Conservation (phyloP, 2,113 vertebrate species). For the Siphamia tubifer region DNA sequence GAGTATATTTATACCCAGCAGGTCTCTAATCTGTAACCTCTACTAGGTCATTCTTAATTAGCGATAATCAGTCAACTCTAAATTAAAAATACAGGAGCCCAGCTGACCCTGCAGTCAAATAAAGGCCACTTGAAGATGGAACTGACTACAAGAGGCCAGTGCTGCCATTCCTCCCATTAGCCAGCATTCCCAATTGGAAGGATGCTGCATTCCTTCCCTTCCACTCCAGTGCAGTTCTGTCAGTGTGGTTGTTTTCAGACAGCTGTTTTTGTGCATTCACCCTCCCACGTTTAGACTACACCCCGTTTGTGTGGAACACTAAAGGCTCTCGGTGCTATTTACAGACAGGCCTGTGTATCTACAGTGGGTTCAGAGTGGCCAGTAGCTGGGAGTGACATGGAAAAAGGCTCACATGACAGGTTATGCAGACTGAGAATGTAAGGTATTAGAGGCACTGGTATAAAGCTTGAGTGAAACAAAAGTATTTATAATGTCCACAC, state of each 20-base stretch:
- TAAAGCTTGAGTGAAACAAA: background rate
- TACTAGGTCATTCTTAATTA: conserved; percentile 53
- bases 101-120: conserved; percentile 33
- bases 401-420: conserved; percentile 29
- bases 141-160: conserved; percentile 6
- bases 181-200: conserved; percentile 27
- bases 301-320: conserved; percentile 4
- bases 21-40: conserved; percentile 40
- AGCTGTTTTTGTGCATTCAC: conserved; percentile 63
- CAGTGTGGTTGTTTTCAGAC: conserved; percentile 36
- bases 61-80: conserved; percentile 31
- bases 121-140: conserved; percentile 39
- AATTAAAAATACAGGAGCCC: conserved; percentile 41
- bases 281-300: conserved; percentile 48
- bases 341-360: conserved; percentile 22
- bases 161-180: conserved; percentile 12
- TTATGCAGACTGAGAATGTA: conserved; percentile 27
- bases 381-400: conserved; percentile 14
- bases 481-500: background rate
- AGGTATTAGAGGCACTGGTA: background rate
- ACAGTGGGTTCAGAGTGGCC: background rate
- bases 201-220: conserved; percentile 36
- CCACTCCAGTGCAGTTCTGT: background rate
- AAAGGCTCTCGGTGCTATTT: conserved; percentile 59
- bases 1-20: conserved; percentile 65